A percentile compares a stretch with the other conserved stretches of the same genome.
phyloP scores from a whole-genome alignment of 2,888 invertebrate species.

The Cryptocheilus praepositus region DNA sequence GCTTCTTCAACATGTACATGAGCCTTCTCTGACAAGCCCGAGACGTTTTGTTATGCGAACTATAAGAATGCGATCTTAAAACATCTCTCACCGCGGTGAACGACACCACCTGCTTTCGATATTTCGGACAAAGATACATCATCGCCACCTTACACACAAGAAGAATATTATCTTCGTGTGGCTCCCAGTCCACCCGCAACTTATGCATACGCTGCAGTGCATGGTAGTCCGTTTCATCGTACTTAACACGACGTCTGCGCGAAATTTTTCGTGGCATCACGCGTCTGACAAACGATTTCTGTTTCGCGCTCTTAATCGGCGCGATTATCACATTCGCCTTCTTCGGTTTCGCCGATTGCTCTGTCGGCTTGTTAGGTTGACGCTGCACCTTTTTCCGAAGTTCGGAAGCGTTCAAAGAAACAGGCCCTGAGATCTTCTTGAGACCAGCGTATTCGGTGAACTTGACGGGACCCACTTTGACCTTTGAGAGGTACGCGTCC shows the following conservation, averaged over 20 bases:
- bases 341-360: too few relatives aligned
- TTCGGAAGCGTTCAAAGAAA: slow-evolving; percentile 44
- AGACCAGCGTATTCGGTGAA: slow-evolving; percentile 61
- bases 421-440: slow-evolving; percentile 56
- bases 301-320: slow-evolving; percentile 19
- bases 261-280: slow-evolving; percentile 62
- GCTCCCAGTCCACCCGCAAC: slow-evolving; percentile 80
- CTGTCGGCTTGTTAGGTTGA: background rate
- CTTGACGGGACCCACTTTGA: slow-evolving; percentile 56
- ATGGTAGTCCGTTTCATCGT: slow-evolving; percentile 81
- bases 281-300: slow-evolving; percentile 63
- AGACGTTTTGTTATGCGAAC: slow-evolving; percentile 82
- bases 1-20: slow-evolving; percentile 79
- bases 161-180: slow-evolving; percentile 82
- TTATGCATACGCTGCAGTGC: slow-evolving; percentile 81
- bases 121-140: slow-evolving; percentile 75
- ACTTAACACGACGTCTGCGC: slow-evolving; percentile 62
- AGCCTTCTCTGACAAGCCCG: slow-evolving; percentile 81
- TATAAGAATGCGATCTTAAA: slow-evolving; percentile 75
- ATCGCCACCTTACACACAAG: slow-evolving; percentile 82
- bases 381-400: slow-evolving; percentile 35
- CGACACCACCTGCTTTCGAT: slow-evolving; percentile 72
- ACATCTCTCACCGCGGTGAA: slow-evolving; percentile 78
- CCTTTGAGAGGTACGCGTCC: slow-evolving; percentile 45
- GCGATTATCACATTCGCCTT: slow-evolving; percentile 11